Evolutionary conservation across 2,113 vertebrate genomes (phyloP).

Genomic region (Ceyx cyanopectus): DNA sequence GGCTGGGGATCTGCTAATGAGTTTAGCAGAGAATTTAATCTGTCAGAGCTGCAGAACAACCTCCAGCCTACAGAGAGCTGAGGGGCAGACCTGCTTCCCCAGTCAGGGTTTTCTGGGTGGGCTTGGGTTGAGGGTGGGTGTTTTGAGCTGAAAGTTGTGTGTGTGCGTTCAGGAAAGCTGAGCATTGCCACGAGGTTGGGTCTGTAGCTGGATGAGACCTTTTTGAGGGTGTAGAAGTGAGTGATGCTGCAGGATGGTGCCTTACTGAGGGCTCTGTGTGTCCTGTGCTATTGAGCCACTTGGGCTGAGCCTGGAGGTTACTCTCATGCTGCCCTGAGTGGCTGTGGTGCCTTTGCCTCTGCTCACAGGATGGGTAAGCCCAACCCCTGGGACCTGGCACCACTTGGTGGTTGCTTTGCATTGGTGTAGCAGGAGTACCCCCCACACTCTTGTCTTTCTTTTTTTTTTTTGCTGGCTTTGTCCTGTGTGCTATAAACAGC

Average conservation of each 20-base stretch:
- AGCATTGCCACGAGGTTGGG: fast-evolving
- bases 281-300: neutral
- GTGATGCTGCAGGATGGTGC: fast-evolving
- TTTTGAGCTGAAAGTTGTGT: fast-evolving
- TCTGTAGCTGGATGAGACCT: neutral
- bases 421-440: neutral
- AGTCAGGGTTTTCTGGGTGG: neutral
- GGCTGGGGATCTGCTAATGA: neutral
- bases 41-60: neutral
- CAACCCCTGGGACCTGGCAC: fast-evolving
- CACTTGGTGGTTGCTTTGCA: fast-evolving
- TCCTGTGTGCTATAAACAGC: neutral
- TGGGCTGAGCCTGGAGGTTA: neutral
- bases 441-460: too few relatives aligned
- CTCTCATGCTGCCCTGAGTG: neutral
- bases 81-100: neutral
- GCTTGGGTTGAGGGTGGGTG: neutral
- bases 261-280: neutral
- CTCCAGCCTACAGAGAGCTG: neutral
- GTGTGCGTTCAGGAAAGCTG: neutral
- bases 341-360: neutral
- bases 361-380: fast-evolving
- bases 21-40: neutral
- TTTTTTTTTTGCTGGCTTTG: neutral
- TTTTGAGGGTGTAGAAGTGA: neutral